A percentile compares a stretch with the other conserved stretches of the same genome.
These are phyloP conservation scores for Psix sp. DNA, from an alignment of 1,140 invertebrate species.

Conservation along the genomic window DNA sequence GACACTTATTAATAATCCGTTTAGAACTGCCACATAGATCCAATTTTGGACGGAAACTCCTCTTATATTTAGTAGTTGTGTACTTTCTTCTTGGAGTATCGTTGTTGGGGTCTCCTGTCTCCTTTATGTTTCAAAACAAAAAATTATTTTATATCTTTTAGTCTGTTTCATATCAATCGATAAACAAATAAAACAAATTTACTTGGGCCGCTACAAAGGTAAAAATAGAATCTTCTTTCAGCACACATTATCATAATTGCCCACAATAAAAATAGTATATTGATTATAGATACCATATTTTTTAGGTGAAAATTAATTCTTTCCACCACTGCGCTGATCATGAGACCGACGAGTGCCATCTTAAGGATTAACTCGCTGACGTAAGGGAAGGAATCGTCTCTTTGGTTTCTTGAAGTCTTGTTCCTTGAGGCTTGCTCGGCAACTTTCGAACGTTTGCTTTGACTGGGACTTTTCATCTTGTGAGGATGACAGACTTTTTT, in stretches of 20 bases:
- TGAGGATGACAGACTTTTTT: slow-evolving; percentile 12
- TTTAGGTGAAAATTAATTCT: slow-evolving; percentile 29
- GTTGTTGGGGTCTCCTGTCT: slow-evolving; percentile 30
- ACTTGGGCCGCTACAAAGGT: not conserved
- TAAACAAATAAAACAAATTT: slow-evolving; percentile 1
- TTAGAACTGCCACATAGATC: too few species aligned
- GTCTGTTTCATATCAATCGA: not conserved
- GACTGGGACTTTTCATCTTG: slow-evolving; percentile 9
- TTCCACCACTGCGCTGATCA: slow-evolving; percentile 38
- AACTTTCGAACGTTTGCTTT: slow-evolving; percentile 2
- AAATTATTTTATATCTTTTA: slow-evolving; percentile 18
- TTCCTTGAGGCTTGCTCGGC: not conserved
- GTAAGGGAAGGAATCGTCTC: slow-evolving; percentile 31
- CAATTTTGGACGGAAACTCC: slow-evolving; percentile 5
- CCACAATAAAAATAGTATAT: slow-evolving; percentile 34
- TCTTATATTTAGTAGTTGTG: slow-evolving; percentile 6
- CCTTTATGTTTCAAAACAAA: slow-evolving; percentile 50
- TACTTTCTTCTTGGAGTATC: slow-evolving; percentile 24
- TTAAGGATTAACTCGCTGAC: slow-evolving; percentile 31
- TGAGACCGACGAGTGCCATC: slow-evolving; percentile 30
- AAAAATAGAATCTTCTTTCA: slow-evolving; percentile 6
- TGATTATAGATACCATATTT: slow-evolving; percentile 47
- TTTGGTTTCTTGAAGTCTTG: not conserved
- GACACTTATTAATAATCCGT: too few species aligned
- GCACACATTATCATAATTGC: not conserved